Conservation (phyloP, 2,113 vertebrate species). For the Scytalopus superciliaris region DNA sequence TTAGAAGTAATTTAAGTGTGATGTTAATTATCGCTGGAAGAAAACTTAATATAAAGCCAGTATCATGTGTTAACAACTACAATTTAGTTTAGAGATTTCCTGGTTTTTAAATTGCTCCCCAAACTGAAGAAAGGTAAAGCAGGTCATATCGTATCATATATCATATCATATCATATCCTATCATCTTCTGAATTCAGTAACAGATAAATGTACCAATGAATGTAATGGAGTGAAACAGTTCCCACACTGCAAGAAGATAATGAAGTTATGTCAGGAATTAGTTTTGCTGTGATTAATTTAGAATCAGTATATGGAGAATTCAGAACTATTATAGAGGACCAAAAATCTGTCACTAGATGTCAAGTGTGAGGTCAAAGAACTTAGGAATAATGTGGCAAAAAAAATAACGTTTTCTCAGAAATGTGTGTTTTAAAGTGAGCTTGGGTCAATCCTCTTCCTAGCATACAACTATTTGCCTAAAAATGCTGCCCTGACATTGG, state of each 20-base stretch:
- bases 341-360: neutral
- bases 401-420: neutral
- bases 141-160: neutral
- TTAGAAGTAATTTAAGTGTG: neutral
- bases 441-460: neutral
- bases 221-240: neutral
- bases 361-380: neutral
- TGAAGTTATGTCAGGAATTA: neutral
- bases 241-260: neutral
- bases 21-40: neutral
- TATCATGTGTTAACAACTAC: neutral
- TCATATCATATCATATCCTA: no score
- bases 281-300: neutral
- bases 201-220: neutral
- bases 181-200: neutral
- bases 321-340: neutral
- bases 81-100: neutral
- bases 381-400: neutral
- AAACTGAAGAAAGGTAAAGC: neutral
- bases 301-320: neutral
- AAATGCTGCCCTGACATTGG: neutral
- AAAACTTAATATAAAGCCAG: neutral
- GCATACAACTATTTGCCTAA: neutral
- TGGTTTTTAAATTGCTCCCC: neutral
- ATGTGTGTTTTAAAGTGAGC: neutral